Evolutionary conservation across 1,140 invertebrate genomes (phyloP), one percentile per base, ranked within the genome.

Genomic region (Drosophila equinoxialis): DNA sequence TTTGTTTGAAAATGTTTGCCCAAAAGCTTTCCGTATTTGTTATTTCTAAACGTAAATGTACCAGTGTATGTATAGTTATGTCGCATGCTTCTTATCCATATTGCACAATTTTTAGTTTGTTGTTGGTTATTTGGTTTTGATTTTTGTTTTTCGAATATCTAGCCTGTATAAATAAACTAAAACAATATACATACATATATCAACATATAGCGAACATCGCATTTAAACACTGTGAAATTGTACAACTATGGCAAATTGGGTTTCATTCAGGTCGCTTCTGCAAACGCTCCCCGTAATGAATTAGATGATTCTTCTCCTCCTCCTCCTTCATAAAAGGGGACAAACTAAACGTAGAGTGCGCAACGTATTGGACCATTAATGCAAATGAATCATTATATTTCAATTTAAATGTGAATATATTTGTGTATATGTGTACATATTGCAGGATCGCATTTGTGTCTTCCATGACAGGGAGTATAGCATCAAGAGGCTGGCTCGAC

Each of bases 371-470:
- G 45, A 51, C 11, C 11, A 13, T 13, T 13, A 11, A 3, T 39
- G 11, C 11, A 39, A 5, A 39, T 51, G 17, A 8, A 51, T 51
- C 17, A 11, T 23, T 11, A 23, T 51, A 2, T 51, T 51, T 51
- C 17, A 51, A 51, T 51, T 1, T 20, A 8, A 3, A 48, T 10
- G 17, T 51, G 3, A 14, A 41, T 54, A 48, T 67, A 17, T 67
- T 17, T 65, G 48, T 74, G 55, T 63, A 45, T 74, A 54, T 64
- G 76, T 64, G 70, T 60, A 63, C 30, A 72, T 78, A 76, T 91
- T 91, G 62, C 90, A 91, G 90, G 87, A 91, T 77, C 87, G 87
- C 69, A 80, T 90, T 75, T 89, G 87, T 68, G 76, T 83, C 33
- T 89, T 91, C 59, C 81, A 91, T 73, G 84, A 91, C 63, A 74